These are phyloP conservation scores for Parotia lawesii DNA, from an alignment of 2,113 vertebrate genomes.

Conservation along the genomic window DNA sequence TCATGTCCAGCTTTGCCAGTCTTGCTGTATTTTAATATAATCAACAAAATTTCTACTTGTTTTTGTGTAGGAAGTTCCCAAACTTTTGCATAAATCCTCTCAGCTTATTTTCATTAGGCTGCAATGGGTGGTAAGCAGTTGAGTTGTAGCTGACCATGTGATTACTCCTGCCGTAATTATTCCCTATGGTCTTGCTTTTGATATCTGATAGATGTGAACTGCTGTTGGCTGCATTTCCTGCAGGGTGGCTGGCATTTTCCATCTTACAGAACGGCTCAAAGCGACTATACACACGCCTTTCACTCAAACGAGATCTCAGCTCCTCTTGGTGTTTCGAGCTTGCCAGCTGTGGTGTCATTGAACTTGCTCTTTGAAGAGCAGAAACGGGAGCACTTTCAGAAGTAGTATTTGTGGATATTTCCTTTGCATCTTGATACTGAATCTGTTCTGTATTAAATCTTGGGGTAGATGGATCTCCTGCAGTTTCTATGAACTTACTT, in stretches of 20 bases:
- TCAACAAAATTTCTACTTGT: slow-evolving; percentile 70
- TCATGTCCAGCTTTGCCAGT: background rate
- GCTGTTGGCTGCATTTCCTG: slow-evolving; percentile 22
- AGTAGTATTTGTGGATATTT: background rate
- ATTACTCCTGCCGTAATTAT: slow-evolving; percentile 60
- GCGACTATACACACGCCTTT: slow-evolving; percentile 81
- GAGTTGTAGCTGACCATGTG: slow-evolving; percentile 67
- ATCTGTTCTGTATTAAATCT: slow-evolving; percentile 84
- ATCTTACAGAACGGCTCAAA: slow-evolving; percentile 84
- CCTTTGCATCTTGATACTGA: slow-evolving; percentile 66
- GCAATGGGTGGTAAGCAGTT: slow-evolving; percentile 51
- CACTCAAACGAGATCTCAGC: slow-evolving; percentile 62
- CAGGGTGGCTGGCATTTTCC: slow-evolving; percentile 68
- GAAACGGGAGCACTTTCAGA: slow-evolving; percentile 23
- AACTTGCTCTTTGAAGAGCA: slow-evolving; percentile 38
- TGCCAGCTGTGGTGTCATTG: background rate
- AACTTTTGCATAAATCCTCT: slow-evolving; percentile 88
- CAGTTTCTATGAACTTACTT: slow-evolving; percentile 57
- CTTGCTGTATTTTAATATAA: background rate
- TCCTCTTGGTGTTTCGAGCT: slow-evolving; percentile 51
- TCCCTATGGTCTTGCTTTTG: slow-evolving; percentile 65
- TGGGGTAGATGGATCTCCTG: slow-evolving; percentile 78
- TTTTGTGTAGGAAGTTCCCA: slow-evolving; percentile 86
- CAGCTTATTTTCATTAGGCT: slow-evolving; percentile 86
- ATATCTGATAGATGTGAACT: slow-evolving; percentile 62